Base-by-base conservation (phyloP, 92 coral and sea anemone genomes). In the Metridium senile region DNA sequence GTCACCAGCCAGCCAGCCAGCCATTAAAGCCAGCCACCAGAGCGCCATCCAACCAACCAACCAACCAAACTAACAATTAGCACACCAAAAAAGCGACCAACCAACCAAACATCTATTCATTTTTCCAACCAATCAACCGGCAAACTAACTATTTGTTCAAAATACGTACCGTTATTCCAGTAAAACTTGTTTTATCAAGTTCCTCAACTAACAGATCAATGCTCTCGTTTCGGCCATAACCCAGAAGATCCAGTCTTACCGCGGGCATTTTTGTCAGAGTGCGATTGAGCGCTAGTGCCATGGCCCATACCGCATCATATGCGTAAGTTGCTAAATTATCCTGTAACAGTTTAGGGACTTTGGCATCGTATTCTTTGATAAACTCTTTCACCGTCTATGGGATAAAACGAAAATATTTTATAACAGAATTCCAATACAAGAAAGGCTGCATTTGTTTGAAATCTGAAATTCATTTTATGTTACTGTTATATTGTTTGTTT, bases 251-350 rank as follows among this genome's bases (percentile, higher is more conserved):
- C 69, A 91, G 80, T 20, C 68, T 59, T 30, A 61, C 67, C 28
- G 70, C 76, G 32, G 93, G 83, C 73, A 88, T 59, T 30, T 57
- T 32, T 11, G 89, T 45, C 67, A 89, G 62, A 16, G 93, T 85
- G 70, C 84, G 69, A 67, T 91, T 91, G 67, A 91, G 71, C 8
- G 93, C 97, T 25, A 82, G 67, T 63, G 97, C 97, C 89, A 91
- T 89, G 58, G 97, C 70, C 97, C 97, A 91, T 26, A 91, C 80
- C 25, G 97, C 93, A 76, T 91, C 97, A 61, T 91, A 89, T 2
- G 87, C 85, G 75, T 82, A 91, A 33, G 93, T 71, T 28, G 91
- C 74, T 33, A 89, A 93, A 22, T 8, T 70, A 47, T 91, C 97
- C 32, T 80, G 81, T 25, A 43, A 47, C 9, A 52, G 35, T 54